Evolutionary conservation across 1,140 invertebrate genomes (phyloP).

Genomic region (Aphaenogaster floridana): DNA sequence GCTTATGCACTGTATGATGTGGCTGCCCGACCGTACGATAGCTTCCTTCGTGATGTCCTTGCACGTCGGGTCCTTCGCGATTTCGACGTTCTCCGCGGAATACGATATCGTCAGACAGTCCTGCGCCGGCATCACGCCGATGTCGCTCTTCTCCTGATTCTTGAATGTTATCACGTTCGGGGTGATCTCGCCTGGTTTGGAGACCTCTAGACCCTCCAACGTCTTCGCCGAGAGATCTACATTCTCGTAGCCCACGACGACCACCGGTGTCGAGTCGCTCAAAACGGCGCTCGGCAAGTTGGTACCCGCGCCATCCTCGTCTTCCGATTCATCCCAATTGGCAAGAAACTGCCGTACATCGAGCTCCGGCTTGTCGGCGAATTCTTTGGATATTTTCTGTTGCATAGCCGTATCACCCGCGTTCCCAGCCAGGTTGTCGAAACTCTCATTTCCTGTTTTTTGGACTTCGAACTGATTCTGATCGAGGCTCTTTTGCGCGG

Average conservation of each 20-base stretch:
- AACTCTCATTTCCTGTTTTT: conserved; percentile 30
- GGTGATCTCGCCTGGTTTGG: conserved; percentile 26
- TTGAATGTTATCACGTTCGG: conserved; percentile 37
- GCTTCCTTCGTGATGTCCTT: conserved; percentile 55
- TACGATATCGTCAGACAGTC: conserved; percentile 59
- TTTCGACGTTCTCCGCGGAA: conserved; percentile 39
- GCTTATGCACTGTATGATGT: conserved; percentile 80
- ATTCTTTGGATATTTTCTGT: conserved; percentile 78
- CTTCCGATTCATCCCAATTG: conserved; percentile 86
- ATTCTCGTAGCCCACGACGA: conserved; percentile 79
- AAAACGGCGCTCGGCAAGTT: conserved; percentile 72
- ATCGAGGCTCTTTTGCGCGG: conserved; percentile 53
- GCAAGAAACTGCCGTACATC: conserved; percentile 86
- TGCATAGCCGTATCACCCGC: conserved; percentile 31
- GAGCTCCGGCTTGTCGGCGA: conserved; percentile 84
- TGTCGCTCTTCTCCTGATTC: conserved; percentile 36
- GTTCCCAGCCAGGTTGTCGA: conserved; percentile 26
- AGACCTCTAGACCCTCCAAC: conserved; percentile 10
- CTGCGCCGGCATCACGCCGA: conserved; percentile 26
- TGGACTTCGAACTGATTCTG: conserved; percentile 65
- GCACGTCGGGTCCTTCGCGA: conserved; percentile 34
- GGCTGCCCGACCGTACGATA: conserved; percentile 72
- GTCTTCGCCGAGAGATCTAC: conserved; percentile 75
- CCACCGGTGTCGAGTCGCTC: conserved; percentile 75
- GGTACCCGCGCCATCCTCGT: conserved; percentile 80